Base-by-base conservation (phyloP, 2,113 vertebrate genomes). In the Sylvia atricapilla region DNA sequence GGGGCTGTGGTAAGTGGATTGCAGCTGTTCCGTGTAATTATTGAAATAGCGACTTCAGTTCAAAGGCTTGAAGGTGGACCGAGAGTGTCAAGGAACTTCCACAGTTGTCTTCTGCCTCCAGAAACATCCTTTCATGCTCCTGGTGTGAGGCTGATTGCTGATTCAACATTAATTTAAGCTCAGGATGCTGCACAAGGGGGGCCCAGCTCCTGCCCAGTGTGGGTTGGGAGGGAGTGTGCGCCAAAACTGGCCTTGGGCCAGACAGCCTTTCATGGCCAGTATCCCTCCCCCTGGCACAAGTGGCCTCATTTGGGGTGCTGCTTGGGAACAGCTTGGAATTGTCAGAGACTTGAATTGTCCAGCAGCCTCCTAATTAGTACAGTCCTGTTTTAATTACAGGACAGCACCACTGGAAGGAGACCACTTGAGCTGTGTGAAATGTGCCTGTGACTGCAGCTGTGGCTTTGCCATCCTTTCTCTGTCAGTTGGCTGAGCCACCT, bases 141-240 rank as follows among this genome's bases (percentile, higher is more conserved):
- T 22, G 7, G 12, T 58, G 43, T 7, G 8, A 16, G 50, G 21
- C 77, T n/a, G 10, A 8, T 23, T 5, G 46, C 49, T n/a, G 35
- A 22, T n/a, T 17, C 30, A 67, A 28, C 47, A 6, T 37, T 55
- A 2, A 37, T 53, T 37, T 16, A 66, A 28, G 9, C 20, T 43
- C 0, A 3, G 33, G 49, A 7, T 52, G 55, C 49, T 41, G 50
- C n/a, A 39, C 19, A 4, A 28, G 11, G 7, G 1, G 1, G 6
- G 10, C 18, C 25, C 39, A 18, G 0, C n/a, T 69, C 39, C 64
- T 60, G 30, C 49, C 43, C 2, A 1, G 9, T 21, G 13, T 44
- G 70, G 2, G 0, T 15, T 62, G 46, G 41, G 43, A 85, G 24
- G 62, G 16, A n/a, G 6, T 3, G 2, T 27, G n/a, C 52, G 16